These are phyloP conservation scores for Diglossa brunneiventris DNA, from an alignment of 2,113 vertebrate genomes.

Conservation along the genomic window DNA sequence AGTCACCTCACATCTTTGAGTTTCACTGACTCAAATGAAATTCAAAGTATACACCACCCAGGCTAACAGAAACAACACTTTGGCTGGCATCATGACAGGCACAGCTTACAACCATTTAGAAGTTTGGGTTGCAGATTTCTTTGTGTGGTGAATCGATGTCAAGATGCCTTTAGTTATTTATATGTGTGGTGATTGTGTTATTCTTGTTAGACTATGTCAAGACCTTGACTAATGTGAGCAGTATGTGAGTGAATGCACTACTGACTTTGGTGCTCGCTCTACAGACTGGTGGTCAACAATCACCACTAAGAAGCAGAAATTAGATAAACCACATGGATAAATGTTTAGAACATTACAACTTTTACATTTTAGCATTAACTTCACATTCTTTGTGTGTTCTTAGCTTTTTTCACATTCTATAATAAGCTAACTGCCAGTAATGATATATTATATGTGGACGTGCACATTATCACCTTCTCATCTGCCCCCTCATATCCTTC, in stretches of 20 bases:
- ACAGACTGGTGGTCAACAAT: background rate
- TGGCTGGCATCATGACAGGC: background rate
- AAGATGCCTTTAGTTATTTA: background rate
- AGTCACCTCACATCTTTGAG: background rate
- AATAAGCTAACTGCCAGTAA: background rate
- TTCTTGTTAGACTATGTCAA: background rate
- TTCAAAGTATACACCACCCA: background rate
- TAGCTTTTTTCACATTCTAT: background rate
- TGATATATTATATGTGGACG: background rate
- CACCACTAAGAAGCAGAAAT: background rate
- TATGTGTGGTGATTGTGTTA: background rate
- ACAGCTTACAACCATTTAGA: background rate
- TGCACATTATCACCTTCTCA: background rate
- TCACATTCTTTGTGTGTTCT: background rate
- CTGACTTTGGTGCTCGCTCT: background rate
- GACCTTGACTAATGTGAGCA: background rate
- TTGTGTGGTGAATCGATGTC: background rate
- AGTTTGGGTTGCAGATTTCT: conserved; percentile 29
- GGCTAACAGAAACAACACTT: background rate
- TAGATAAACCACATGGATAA: background rate
- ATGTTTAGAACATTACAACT: background rate
- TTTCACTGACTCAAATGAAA: background rate
- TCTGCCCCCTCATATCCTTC: background rate
- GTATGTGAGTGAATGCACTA: background rate
- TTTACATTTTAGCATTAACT: conserved; percentile 2